Evolutionary conservation across 2,888 invertebrate genomes (phyloP).

Genomic region (Hymenopus coronatus): DNA sequence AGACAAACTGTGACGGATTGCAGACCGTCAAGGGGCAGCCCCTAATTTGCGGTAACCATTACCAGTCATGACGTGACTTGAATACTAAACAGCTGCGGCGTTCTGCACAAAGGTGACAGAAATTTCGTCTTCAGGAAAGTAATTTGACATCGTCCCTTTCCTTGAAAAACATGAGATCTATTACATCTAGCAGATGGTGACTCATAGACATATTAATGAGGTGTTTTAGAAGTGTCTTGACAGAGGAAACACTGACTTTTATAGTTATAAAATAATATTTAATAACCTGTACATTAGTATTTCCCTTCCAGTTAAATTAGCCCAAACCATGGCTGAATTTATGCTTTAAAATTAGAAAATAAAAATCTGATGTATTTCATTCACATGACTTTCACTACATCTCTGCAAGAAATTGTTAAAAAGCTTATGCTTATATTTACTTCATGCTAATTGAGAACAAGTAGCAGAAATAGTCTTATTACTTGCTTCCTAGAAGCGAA

Average conservation of each 20-base stretch:
- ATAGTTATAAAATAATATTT: too few relatives aligned
- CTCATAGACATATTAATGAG: not conserved
- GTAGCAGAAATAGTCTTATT: too few relatives aligned
- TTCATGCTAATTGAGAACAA: too few relatives aligned
- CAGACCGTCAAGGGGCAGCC: not conserved
- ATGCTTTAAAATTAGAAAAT: too few relatives aligned
- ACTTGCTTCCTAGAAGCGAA: too few relatives aligned
- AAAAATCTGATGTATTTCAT: too few relatives aligned
- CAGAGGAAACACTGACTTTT: not conserved
- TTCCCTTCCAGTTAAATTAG: too few relatives aligned
- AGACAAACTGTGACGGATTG: not conserved
- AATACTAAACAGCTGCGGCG: not conserved
- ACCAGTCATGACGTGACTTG: not conserved
- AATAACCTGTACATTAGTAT: too few relatives aligned
- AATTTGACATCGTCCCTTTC: not conserved
- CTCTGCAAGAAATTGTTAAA: too few relatives aligned
- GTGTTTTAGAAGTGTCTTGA: not conserved
- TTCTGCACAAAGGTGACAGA: not conserved
- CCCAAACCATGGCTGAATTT: too few relatives aligned
- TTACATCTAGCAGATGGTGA: not conserved
- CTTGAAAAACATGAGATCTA: not conserved
- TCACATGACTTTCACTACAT: too few relatives aligned
- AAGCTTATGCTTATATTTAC: too few relatives aligned
- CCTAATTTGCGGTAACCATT: not conserved
- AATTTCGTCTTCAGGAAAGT: not conserved